phyloP scores from a whole-genome alignment of 2,113 vertebrate species.

The Eulacestoma nigropectus region DNA sequence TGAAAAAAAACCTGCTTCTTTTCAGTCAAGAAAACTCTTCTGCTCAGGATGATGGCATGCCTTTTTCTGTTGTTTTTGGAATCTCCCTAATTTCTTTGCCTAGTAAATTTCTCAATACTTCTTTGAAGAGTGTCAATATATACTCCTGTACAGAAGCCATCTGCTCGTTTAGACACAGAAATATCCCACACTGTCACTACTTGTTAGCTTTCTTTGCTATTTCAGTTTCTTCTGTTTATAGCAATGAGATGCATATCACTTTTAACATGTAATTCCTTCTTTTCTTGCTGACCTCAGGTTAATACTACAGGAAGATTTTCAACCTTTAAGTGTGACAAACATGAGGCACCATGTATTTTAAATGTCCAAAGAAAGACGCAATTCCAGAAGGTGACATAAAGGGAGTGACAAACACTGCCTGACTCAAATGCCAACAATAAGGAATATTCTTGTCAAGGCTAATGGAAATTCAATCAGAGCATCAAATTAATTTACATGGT shows the following conservation, averaged over 20 bases:
- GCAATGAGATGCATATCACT: not conserved
- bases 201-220: not conserved
- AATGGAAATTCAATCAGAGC: not conserved
- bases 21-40: not conserved
- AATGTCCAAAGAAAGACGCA: not conserved
- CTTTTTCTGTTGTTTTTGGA: not conserved
- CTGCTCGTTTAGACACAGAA: not conserved
- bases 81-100: not conserved
- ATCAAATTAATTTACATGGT: not conserved
- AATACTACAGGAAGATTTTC: not conserved
- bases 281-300: not conserved
- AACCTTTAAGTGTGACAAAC: not conserved
- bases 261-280: not conserved
- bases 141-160: not conserved
- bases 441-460: not conserved
- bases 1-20: not conserved
- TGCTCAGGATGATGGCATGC: not conserved
- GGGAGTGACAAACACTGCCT: not conserved
- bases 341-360: not conserved
- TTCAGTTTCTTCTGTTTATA: not conserved
- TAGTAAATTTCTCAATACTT: not conserved
- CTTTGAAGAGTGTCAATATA: not conserved
- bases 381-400: not conserved
- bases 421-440: not conserved
- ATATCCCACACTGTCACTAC: not conserved